A percentile compares a stretch with the other conserved stretches of the same genome.
These are phyloP conservation scores for Telenomus remus DNA, from an alignment of 1,140 invertebrate genomes.

Conservation along the genomic window DNA sequence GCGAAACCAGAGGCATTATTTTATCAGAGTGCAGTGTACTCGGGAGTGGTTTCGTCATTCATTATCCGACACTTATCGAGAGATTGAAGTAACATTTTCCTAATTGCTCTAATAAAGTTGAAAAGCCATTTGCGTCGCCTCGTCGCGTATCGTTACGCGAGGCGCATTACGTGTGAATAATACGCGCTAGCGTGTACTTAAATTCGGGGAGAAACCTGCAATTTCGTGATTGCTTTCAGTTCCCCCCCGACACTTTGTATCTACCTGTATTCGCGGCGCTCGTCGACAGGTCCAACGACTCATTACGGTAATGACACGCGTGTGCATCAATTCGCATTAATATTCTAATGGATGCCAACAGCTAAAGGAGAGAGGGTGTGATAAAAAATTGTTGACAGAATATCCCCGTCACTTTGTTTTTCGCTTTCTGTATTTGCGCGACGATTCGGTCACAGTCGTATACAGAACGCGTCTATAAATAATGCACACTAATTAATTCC, in stretches of 20 bases:
- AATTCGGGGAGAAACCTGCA: conserved; percentile 68
- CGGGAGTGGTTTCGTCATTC: conserved; percentile 18
- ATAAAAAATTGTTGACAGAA: conserved; percentile 48
- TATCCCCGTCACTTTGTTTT: conserved; percentile 39
- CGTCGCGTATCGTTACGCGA: conserved; percentile 47
- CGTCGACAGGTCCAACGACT: conserved; percentile 71
- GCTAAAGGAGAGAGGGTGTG: conserved; percentile 29
- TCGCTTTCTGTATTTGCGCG: conserved; percentile 27
- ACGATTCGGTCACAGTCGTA: conserved; percentile 11
- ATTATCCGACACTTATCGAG: conserved; percentile 49
- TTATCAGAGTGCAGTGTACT: conserved; percentile 37
- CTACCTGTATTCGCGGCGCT: conserved; percentile 47
- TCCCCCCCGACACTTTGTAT: conserved; percentile 52
- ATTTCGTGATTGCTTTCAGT: conserved; percentile 74
- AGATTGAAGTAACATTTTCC: conserved; percentile 54
- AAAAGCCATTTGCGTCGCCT: conserved; percentile 50
- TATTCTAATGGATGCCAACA: conserved; percentile 72
- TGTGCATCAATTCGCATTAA: conserved; percentile 75
- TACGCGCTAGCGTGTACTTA: conserved; percentile 57
- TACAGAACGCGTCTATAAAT: conserved; percentile 35
- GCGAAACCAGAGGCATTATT: conserved; percentile 31
- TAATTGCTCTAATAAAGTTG: conserved; percentile 59
- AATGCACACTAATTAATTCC: conserved; percentile 50
- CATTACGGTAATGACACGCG: conserved; percentile 75
- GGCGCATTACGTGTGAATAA: conserved; percentile 50